Evolutionary conservation across 2,888 invertebrate genomes (phyloP).

Genomic region (Rhaphigaster nebulosa): DNA sequence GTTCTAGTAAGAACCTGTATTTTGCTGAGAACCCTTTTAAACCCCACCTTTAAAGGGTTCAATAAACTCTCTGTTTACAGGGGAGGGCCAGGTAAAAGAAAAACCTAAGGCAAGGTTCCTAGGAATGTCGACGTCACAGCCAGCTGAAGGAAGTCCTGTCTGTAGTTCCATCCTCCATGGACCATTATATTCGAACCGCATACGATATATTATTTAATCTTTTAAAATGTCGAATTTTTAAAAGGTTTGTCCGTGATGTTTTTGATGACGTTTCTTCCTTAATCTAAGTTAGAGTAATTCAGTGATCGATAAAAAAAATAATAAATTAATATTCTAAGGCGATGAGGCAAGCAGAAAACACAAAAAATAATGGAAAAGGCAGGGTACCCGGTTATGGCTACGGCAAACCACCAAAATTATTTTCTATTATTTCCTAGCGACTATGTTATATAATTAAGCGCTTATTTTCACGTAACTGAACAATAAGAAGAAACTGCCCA

Average conservation of each 20-base stretch:
- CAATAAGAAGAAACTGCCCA: too few relatives aligned
- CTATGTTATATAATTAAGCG: too few relatives aligned
- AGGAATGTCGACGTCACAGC: neutral
- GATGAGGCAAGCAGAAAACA: too few relatives aligned
- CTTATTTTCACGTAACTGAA: too few relatives aligned
- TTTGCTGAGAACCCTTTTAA: neutral
- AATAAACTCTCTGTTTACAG: neutral
- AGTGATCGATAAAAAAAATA: neutral
- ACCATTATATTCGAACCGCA: neutral
- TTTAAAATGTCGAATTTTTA: neutral
- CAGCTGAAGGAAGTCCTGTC: neutral
- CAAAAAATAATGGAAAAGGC: too few relatives aligned
- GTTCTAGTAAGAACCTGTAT: neutral
- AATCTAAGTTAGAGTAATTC: neutral
- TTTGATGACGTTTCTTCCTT: too few relatives aligned
- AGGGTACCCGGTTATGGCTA: too few relatives aligned
- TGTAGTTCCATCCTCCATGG: neutral
- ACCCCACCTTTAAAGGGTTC: neutral
- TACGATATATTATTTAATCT: too few relatives aligned
- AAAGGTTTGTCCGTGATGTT: neutral
- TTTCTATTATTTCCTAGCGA: too few relatives aligned
- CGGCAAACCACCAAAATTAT: too few relatives aligned
- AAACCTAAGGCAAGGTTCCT: neutral
- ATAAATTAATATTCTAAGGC: too few relatives aligned
- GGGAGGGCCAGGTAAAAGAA: neutral